A percentile compares a stretch with the other conserved stretches of the same genome.
Conservation (phyloP, 2,888 invertebrate species). For the Elegia similella region DNA sequence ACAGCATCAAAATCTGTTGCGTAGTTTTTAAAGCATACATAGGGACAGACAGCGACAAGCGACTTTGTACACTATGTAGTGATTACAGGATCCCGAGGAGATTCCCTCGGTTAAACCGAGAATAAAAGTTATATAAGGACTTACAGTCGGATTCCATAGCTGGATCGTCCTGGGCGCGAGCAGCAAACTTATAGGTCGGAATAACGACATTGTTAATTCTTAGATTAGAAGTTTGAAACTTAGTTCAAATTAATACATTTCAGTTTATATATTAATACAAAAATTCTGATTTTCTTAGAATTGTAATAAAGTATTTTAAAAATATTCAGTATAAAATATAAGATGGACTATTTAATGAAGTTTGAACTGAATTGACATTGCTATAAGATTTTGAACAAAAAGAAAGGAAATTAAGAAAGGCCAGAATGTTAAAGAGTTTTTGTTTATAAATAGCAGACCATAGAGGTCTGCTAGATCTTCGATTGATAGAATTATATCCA, state of each 20-base stretch:
- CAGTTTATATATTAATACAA: not conserved
- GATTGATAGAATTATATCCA: no score
- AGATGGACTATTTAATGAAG: not conserved
- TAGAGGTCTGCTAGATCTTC: no score
- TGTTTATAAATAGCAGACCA: no score
- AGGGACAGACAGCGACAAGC: no score
- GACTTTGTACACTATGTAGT: no score
- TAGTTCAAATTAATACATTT: no score
- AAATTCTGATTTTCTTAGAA: not conserved
- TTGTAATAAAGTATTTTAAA: not conserved
- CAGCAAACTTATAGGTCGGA: constrained; percentile 3
- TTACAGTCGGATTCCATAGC: constrained; percentile 2
- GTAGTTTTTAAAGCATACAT: no score
- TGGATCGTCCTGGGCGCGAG: not conserved
- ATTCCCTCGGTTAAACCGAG: no score
- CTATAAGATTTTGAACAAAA: not conserved
- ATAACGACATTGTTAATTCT: not conserved
- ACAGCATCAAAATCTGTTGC: no score
- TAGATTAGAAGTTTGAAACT: not conserved
- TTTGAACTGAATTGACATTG: not conserved
- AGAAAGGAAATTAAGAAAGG: not conserved
- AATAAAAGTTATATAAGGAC: not conserved
- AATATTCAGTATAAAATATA: not conserved
- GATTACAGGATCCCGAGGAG: no score
- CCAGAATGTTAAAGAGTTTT: not conserved